A percentile compares a stretch with the other conserved stretches of the same genome.
Evolutionary conservation across 2,888 invertebrate species (phyloP).

Genomic region (Sarcophaga subvicina): DNA sequence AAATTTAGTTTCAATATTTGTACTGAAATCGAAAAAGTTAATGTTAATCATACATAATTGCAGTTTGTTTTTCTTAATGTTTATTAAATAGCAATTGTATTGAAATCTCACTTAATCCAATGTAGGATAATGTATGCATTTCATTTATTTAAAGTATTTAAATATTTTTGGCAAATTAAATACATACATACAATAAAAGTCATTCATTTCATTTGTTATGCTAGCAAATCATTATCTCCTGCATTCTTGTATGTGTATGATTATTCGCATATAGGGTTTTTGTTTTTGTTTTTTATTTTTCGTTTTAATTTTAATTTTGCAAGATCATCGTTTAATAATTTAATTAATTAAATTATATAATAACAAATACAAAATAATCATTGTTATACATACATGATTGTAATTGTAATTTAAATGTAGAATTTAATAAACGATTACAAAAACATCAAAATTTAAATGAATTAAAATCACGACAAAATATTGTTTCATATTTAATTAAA

Average conservation of each 20-base stretch:
- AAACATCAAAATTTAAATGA: background rate
- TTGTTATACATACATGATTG: too few species aligned
- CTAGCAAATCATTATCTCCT: background rate
- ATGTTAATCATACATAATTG: too few species aligned
- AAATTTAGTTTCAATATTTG: too few species aligned
- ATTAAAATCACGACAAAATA: background rate
- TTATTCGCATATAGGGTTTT: too few species aligned
- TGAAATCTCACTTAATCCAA: too few species aligned
- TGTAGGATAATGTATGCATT: background rate
- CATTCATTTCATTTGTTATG: background rate
- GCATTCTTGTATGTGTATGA: background rate
- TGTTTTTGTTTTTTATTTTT: too few species aligned
- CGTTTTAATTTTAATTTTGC: background rate
- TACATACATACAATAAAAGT: background rate
- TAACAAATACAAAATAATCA: background rate
- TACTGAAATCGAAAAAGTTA: too few species aligned
- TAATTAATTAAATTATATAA: background rate
- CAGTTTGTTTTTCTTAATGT: too few species aligned
- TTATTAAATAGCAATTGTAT: too few species aligned
- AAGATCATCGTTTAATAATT: background rate
- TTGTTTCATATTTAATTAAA: background rate
- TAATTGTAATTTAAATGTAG: background rate
- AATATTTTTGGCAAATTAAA: constrained; percentile 1
- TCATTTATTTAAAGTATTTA: background rate
- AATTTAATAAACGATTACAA: background rate